These are phyloP conservation scores for Lineus longissimus DNA, from an alignment of 1,140 invertebrate species.

Conservation along the genomic window DNA sequence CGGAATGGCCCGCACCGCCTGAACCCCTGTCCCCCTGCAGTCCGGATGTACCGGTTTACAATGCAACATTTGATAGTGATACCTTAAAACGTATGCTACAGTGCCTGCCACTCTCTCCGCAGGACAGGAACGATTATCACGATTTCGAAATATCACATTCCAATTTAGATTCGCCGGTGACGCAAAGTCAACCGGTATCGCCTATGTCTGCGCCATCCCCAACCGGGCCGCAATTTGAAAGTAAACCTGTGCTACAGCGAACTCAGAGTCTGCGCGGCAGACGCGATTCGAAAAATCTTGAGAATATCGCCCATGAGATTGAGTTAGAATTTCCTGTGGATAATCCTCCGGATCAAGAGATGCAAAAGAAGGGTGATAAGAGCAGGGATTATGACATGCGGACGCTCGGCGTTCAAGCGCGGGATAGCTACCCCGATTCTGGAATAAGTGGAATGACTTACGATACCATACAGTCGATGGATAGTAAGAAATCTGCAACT, in stretches of 20 bases:
- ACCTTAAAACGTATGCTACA: constrained; percentile 90
- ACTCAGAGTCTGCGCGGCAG: neutral
- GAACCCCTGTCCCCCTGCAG: constrained; percentile 44
- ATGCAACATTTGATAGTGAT: constrained; percentile 66
- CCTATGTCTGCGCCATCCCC: neutral
- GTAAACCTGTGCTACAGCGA: neutral
- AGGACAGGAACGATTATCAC: constrained; percentile 19
- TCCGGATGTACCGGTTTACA: constrained; percentile 26
- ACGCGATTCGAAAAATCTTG: too few species aligned
- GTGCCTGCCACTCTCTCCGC: constrained; percentile 67
- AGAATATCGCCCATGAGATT: too few species aligned
- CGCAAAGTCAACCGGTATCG: constrained; percentile 7
- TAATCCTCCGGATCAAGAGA: constrained; percentile 70
- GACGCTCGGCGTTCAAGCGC: constrained; percentile 60
- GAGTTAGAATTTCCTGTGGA: too few species aligned
- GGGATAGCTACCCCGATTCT: constrained; percentile 43
- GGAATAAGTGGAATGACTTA: constrained; percentile 40
- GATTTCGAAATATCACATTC: neutral
- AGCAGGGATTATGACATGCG: neutral
- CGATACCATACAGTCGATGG: constrained; percentile 31
- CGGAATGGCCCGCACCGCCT: constrained; percentile 49
- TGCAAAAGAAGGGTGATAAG: neutral
- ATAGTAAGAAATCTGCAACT: constrained; percentile 24
- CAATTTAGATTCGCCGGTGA: constrained; percentile 3
- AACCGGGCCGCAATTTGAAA: neutral